Evolutionary conservation across 2,888 invertebrate genomes (phyloP).

Genomic region (Eupithecia exiguata): DNA sequence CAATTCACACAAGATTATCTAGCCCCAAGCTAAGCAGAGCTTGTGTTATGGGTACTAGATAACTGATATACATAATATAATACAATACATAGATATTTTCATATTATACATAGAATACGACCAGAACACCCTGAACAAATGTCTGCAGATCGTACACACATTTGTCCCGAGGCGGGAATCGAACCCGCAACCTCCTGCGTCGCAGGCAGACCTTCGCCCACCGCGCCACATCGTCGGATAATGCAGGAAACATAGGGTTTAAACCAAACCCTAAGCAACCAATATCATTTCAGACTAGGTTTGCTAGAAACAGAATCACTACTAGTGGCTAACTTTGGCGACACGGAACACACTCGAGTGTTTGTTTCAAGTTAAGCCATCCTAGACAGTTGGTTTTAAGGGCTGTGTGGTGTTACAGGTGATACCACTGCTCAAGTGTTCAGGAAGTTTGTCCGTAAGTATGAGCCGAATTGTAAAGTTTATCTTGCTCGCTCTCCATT

Average conservation of each 20-base stretch:
- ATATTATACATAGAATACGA: no score
- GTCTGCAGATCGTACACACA: no score
- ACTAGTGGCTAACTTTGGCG: constrained; percentile 47
- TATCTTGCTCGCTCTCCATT: constrained; percentile 65
- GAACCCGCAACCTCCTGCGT: no score
- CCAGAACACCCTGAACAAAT: no score
- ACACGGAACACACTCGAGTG: constrained; percentile 47
- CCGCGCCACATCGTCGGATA: no score
- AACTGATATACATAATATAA: no score
- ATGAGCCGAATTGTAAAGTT: constrained; percentile 69
- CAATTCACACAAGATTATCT: no score
- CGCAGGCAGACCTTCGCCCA: no score
- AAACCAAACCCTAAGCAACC: background rate
- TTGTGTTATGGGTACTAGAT: no score
- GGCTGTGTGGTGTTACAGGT: constrained; percentile 64
- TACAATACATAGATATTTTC: no score
- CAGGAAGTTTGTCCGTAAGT: constrained; percentile 64
- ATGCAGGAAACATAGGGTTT: background rate
- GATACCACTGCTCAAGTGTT: constrained; percentile 65
- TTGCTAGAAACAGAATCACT: background rate
- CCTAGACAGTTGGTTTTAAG: constrained; percentile 62
- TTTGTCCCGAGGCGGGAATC: no score
- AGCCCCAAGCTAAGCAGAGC: no score
- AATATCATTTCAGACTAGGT: background rate
- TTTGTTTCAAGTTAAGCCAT: constrained; percentile 58